Conservation (phyloP, 1,140 invertebrate species). For the Ceratosolen fusciceps region DNA sequence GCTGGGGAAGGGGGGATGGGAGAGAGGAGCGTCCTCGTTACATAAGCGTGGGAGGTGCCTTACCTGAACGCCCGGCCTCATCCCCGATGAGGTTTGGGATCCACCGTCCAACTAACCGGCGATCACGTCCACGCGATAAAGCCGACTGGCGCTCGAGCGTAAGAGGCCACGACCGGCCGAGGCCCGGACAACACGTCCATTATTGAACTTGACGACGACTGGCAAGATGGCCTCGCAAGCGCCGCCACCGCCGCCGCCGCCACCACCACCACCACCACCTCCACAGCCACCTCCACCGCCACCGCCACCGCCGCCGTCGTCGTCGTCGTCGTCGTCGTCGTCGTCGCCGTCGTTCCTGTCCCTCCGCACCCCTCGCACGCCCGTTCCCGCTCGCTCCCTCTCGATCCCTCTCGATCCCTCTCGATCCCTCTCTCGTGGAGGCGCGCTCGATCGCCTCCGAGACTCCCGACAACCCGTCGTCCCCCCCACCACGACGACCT, state of each 20-base stretch:
- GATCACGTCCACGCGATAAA: neutral
- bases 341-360: too few species aligned
- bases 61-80: neutral
- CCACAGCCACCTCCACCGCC: neutral
- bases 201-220: slow-evolving; percentile 29
- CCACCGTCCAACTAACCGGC: neutral
- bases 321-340: too few species aligned
- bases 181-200: neutral
- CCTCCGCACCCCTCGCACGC: too few species aligned
- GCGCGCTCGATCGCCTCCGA: neutral
- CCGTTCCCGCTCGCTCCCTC: neutral
- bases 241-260: neutral
- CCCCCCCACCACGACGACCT: too few species aligned
- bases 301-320: neutral
- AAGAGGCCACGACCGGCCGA: neutral
- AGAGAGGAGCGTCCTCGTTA: neutral
- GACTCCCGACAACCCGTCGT: too few species aligned
- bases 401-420: too few species aligned
- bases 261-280: neutral
- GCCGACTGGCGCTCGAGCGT: neutral
- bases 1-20: too few species aligned
- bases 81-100: neutral
- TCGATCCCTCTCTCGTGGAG: neutral
- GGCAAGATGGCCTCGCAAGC: slow-evolving; percentile 32
- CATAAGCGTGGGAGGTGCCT: neutral